Conservation (phyloP, 2,888 invertebrate genomes). For the Steinernema scapterisci region DNA sequence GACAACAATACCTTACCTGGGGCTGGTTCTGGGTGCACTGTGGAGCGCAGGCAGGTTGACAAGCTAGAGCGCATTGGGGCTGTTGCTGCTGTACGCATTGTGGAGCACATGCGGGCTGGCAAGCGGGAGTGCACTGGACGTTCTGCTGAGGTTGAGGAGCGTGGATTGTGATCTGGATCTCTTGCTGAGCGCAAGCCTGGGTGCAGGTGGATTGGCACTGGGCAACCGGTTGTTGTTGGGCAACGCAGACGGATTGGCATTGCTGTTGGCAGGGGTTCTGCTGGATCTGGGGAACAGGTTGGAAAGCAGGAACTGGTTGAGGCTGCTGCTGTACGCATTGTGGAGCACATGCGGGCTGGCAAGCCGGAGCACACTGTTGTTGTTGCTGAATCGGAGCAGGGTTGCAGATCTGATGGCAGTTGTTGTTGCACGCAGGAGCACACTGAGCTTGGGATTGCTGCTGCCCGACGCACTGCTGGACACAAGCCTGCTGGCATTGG, state of each 20-base stretch:
- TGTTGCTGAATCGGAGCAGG: neutral
- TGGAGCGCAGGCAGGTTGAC: neutral
- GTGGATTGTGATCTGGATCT: no score
- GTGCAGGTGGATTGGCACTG: slow-evolving; percentile 10
- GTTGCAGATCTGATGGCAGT: neutral
- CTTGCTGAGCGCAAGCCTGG: neutral
- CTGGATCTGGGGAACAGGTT: slow-evolving; percentile 5
- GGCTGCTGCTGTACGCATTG: neutral
- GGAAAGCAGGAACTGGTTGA: neutral
- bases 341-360: neutral
- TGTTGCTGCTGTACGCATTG: neutral
- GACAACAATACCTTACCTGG: no score
- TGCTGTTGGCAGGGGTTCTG: slow-evolving; percentile 25
- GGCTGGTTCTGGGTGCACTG: slow-evolving; percentile 26
- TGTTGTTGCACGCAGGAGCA: neutral
- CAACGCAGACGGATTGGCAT: slow-evolving; percentile 11
- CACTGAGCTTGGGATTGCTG: neutral
- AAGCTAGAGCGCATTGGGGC: neutral
- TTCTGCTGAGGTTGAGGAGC: neutral
- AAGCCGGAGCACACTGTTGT: neutral
- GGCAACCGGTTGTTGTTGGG: neutral
- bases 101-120: neutral
- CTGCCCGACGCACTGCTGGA: neutral
- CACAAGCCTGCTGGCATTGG: neutral
- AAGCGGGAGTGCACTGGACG: neutral